These are phyloP conservation scores for Yponomeuta plumbellus DNA, from an alignment of 2,888 invertebrate species.

Conservation along the genomic window DNA sequence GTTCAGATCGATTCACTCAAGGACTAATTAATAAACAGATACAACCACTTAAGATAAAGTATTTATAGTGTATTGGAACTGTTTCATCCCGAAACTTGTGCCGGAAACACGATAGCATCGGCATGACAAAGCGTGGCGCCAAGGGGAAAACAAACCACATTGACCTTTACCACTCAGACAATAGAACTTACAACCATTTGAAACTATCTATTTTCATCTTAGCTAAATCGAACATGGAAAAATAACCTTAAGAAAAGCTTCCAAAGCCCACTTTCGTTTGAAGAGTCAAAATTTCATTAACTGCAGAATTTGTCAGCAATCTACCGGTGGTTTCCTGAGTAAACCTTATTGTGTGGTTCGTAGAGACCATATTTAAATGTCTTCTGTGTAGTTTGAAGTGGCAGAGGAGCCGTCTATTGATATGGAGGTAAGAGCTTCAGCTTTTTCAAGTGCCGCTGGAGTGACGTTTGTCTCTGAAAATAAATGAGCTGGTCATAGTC, in stretches of 20 bases:
- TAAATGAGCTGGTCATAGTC: constrained; percentile 66
- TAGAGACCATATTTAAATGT: constrained; percentile 1
- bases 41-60: constrained; percentile 77
- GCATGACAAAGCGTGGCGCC: constrained; percentile 75
- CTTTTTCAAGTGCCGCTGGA: constrained; percentile 69
- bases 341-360: not conserved
- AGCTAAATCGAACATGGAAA: not conserved
- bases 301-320: constrained; percentile 5
- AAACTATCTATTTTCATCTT: constrained; percentile 18
- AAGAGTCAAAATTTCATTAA: not conserved
- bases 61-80: constrained; percentile 32
- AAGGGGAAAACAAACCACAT: constrained; percentile 35
- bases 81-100: constrained; percentile 70
- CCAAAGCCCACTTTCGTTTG: not conserved
- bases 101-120: constrained; percentile 73
- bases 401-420: constrained; percentile 55
- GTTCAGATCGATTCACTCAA: constrained; percentile 60
- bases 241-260: not conserved
- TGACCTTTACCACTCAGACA: constrained; percentile 21
- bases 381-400: constrained; percentile 39
- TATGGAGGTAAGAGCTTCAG: constrained; percentile 64
- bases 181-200: not conserved
- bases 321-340: not conserved
- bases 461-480: constrained; percentile 68
- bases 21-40: constrained; percentile 75